These are phyloP conservation scores for Apamea anceps DNA, from an alignment of 2,888 invertebrate species.

Conservation along the genomic window DNA sequence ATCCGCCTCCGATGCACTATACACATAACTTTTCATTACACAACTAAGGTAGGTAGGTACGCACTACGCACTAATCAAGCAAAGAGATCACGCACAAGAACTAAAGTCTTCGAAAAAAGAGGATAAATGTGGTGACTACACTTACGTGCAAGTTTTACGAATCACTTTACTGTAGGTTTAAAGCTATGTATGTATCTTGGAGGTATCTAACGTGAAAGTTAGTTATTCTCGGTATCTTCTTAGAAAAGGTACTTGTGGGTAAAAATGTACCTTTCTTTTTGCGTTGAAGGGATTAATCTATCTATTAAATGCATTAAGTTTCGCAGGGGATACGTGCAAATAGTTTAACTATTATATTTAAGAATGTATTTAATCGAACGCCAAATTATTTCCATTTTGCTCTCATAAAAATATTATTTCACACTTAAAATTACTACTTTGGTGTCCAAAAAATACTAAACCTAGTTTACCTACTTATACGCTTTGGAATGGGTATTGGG, in stretches of 20 bases:
- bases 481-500: too few species aligned
- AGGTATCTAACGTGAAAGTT: conserved; percentile 51
- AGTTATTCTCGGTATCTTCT: conserved; percentile 36
- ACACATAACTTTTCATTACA: conserved; percentile 67
- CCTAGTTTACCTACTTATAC: not conserved
- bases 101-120: conserved; percentile 62
- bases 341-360: not conserved
- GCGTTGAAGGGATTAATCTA: not conserved
- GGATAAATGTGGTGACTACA: conserved; percentile 61
- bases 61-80: conserved; percentile 49
- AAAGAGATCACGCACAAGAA: conserved; percentile 65
- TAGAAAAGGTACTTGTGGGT: not conserved
- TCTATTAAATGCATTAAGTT: not conserved
- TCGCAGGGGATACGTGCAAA: not conserved
- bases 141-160: conserved; percentile 62
- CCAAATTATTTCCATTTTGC: not conserved
- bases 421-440: not conserved
- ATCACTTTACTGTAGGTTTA: conserved; percentile 55
- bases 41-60: conserved; percentile 50
- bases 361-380: not conserved
- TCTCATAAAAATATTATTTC: not conserved
- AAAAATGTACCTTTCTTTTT: conserved; percentile 16
- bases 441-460: not conserved
- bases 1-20: conserved; percentile 79
- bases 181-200: conserved; percentile 42